Conservation (phyloP, 2,797 vertebrate genomes). For the Halcyon badia region DNA sequence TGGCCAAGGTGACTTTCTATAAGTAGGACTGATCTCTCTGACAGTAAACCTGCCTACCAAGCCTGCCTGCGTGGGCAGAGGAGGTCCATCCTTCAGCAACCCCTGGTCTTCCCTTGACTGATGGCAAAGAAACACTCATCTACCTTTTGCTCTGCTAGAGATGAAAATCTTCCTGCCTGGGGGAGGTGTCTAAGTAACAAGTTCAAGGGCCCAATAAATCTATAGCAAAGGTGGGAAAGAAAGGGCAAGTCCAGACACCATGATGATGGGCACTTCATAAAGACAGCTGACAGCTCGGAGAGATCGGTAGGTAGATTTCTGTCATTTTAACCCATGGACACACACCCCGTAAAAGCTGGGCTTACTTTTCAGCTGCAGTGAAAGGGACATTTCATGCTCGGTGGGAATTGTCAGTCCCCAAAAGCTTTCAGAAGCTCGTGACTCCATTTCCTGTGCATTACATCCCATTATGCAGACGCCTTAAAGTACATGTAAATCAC, state of each 20-base stretch:
- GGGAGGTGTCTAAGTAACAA: background rate
- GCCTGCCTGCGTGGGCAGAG: background rate
- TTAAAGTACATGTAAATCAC: slow-evolving; percentile 56
- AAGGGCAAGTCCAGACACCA: background rate
- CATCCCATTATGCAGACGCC: slow-evolving; percentile 32
- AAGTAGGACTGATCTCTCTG: background rate
- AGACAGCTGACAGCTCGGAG: background rate
- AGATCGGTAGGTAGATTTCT: background rate
- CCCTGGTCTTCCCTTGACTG: background rate
- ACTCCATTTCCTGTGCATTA: slow-evolving; percentile 27
- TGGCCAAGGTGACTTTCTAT: slow-evolving; percentile 68
- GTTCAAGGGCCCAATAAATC: background rate
- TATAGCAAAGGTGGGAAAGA: background rate
- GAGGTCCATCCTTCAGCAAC: background rate
- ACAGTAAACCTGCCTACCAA: background rate
- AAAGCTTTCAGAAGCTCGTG: background rate
- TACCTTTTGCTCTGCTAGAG: background rate
- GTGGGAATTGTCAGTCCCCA: background rate
- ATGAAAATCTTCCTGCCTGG: background rate
- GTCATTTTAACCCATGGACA: background rate
- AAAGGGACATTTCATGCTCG: background rate
- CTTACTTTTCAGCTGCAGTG: background rate
- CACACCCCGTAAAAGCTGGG: background rate
- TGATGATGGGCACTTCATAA: background rate
- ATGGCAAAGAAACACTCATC: background rate